phyloP scores from a whole-genome alignment of 2,113 vertebrate species.

The Rallus limicola region DNA sequence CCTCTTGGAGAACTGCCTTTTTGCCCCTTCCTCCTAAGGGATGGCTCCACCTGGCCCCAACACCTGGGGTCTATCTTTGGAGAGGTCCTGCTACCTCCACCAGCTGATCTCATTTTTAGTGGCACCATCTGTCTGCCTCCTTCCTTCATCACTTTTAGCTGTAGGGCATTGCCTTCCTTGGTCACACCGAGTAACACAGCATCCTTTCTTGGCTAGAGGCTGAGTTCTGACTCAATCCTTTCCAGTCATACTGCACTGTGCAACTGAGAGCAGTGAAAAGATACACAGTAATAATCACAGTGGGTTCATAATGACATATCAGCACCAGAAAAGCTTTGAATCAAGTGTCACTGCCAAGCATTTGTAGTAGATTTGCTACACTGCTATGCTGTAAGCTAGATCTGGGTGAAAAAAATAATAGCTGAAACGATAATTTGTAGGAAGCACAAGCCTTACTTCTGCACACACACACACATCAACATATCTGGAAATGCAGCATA shows the following conservation, averaged over 20 bases:
- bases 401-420: neutral
- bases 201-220: slow-evolving; percentile 39
- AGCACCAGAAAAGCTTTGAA: slow-evolving; percentile 9
- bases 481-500: neutral
- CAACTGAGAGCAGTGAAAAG: slow-evolving; percentile 1
- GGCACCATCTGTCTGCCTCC: slow-evolving; percentile 39
- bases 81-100: neutral
- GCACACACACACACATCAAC: neutral
- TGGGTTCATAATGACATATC: neutral
- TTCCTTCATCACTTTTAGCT: slow-evolving; percentile 2
- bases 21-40: neutral
- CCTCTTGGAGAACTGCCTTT: neutral
- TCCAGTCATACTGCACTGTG: neutral
- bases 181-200: neutral
- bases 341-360: neutral
- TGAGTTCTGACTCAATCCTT: slow-evolving; percentile 38
- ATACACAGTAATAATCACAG: slow-evolving; percentile 31
- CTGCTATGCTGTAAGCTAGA: neutral
- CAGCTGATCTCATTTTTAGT: slow-evolving; percentile 14
- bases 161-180: neutral
- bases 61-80: neutral
- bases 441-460: neutral
- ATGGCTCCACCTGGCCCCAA: neutral
- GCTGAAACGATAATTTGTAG: neutral
- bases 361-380: neutral